These are phyloP conservation scores for Riparia riparia DNA, from an alignment of 2,113 vertebrate species.

Conservation along the genomic window DNA sequence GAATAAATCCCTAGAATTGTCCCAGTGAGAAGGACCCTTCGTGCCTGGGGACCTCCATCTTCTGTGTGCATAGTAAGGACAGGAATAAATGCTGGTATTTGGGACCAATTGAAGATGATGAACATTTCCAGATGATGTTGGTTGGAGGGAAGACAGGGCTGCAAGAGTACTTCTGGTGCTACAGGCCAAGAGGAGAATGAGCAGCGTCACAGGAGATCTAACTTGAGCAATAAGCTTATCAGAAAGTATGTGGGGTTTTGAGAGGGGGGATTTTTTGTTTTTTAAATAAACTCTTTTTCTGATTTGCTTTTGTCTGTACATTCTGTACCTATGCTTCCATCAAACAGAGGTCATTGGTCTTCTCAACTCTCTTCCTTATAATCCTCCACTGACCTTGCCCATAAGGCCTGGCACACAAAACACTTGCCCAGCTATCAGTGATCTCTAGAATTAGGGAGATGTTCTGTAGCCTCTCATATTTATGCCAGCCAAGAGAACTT, in stretches of 20 bases:
- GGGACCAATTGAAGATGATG: not conserved
- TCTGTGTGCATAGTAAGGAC: not conserved
- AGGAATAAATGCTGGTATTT: not conserved
- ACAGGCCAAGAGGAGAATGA: not conserved
- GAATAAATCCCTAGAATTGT: not conserved
- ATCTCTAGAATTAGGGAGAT: not conserved
- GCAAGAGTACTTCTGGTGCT: not conserved
- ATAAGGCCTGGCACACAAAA: not conserved
- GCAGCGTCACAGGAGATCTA: not conserved
- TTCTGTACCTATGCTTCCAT: not conserved
- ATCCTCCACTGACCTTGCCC: not conserved
- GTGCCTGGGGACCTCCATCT: not conserved
- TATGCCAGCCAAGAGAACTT: not conserved
- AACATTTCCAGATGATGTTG: not conserved
- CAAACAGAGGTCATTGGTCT: not conserved
- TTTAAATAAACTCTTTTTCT: slow-evolving; percentile 47
- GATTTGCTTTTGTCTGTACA: not conserved
- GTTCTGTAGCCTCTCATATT: not conserved
- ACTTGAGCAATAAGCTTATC: slow-evolving; percentile 3
- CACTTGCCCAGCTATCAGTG: not conserved
- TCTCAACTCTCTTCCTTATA: not conserved
- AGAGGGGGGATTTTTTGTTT: not conserved
- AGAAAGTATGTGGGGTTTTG: not conserved
- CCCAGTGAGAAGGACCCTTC: not conserved
- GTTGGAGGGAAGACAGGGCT: not conserved